Evolutionary conservation across 2,888 invertebrate genomes (phyloP), one percentile per base, ranked within the genome.

Genomic region (Hyposoter dolosus): DNA sequence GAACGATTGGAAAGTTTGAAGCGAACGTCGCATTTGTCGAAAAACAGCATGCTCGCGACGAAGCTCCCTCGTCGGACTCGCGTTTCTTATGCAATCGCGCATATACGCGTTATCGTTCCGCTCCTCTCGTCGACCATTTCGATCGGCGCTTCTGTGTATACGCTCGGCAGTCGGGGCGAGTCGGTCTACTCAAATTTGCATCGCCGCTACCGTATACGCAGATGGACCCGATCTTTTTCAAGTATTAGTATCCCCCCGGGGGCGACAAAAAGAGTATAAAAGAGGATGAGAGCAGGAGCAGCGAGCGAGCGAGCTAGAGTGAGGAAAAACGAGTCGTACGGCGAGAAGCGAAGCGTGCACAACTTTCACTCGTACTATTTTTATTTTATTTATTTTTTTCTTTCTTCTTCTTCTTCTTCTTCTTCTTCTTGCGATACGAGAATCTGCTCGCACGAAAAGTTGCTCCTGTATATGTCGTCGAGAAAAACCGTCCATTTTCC

Each of bases 161-260:
- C n/a, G n/a, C n/a, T n/a, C n/a, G n/a, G n/a, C n/a, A n/a, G n/a
- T n/a, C n/a, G n/a, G n/a, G n/a, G n/a, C n/a, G n/a, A n/a, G n/a
- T n/a, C n/a, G n/a, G 78, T 76, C 82, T 79, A 77, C 65, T 76
- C n/a, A 80, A 85, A 82, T 85, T 85, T 82, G 82, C 85, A 82
- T 82, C 74, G 35, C 28, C 28, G 28, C 28, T 28, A 1, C 28
- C 79, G 72, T 45, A 68, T 53, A 47, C 45, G 19, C 82, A 75
- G 79, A 75, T 71, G 78, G 82, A 85, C 82, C 43, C 56, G 63
- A 76, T 82, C 45, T 65, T 17, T 50, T 65, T 66, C 35, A 12
- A 66, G 50, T 66, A 77, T 77, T 53, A 66, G 66, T 77, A 77
- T n/a, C 35, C 40, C 50, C 47, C 77, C 43, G 4, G 71, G 71